phyloP scores from a whole-genome alignment of 2,797 vertebrate genomes.

The Neoniphon sammara region DNA sequence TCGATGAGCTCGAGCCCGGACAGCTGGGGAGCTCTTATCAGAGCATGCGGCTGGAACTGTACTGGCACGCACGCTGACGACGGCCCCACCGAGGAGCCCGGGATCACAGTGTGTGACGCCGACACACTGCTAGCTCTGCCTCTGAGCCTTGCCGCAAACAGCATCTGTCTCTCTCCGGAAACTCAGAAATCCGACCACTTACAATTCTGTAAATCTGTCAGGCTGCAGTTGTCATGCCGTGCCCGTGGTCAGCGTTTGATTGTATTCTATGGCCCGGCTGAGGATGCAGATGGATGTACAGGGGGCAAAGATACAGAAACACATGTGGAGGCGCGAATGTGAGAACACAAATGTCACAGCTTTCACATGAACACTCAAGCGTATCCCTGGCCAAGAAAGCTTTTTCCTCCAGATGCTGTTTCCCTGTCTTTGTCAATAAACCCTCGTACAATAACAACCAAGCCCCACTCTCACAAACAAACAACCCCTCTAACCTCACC shows the following conservation, averaged over 20 bases:
- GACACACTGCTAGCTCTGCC: conserved; percentile 62
- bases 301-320: neutral
- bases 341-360: neutral
- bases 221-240: neutral
- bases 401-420: conserved; percentile 18
- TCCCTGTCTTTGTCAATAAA: conserved; percentile 30
- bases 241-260: conserved; percentile 34
- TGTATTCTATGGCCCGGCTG: neutral
- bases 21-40: conserved; percentile 76
- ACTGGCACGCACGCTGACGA: conserved; percentile 49
- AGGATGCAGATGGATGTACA: neutral
- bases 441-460: conserved; percentile 19
- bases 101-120: conserved; percentile 67
- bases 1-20: conserved; percentile 58
- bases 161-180: conserved; percentile 61
- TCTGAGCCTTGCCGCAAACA: conserved; percentile 56
- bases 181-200: conserved; percentile 39
- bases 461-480: conserved; percentile 15
- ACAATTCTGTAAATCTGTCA: conserved; percentile 43
- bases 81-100: conserved; percentile 50
- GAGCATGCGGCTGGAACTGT: conserved; percentile 67
- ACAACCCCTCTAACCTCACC: conserved; percentile 9
- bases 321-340: neutral
- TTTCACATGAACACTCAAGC: neutral
- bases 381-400: neutral